Evolutionary conservation across 2,888 invertebrate species (phyloP).

Genomic region (Aphrophora alni): DNA sequence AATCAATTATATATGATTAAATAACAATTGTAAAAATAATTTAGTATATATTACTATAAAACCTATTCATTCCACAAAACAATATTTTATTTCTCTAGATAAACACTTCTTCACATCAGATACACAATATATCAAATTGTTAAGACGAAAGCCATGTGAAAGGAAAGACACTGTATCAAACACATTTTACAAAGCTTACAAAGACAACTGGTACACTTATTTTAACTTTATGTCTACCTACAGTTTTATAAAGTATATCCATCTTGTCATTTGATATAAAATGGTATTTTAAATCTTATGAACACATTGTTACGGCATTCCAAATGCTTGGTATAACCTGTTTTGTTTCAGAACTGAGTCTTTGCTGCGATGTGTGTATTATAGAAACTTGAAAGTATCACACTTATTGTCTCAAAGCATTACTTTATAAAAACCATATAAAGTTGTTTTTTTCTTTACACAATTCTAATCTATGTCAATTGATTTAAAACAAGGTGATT

Average conservation of each 20-base stretch:
- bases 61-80: too few relatives aligned
- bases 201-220: background rate
- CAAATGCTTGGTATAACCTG: conserved; percentile 5
- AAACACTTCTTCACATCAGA: background rate
- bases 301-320: background rate
- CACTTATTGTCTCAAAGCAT: background rate
- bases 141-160: background rate
- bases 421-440: background rate
- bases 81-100: too few relatives aligned
- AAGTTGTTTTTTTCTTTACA: background rate
- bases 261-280: background rate
- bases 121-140: conserved; percentile 1
- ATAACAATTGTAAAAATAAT: too few relatives aligned
- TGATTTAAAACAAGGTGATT: background rate
- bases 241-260: background rate
- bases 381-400: background rate
- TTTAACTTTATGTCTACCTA: background rate
- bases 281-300: conserved; percentile 3
- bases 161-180: background rate
- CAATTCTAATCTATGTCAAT: background rate
- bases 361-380: background rate
- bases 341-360: background rate
- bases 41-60: too few relatives aligned
- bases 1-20: too few relatives aligned
- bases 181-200: background rate